Conservation (phyloP, 2,888 invertebrate species). For the Macrosiphum euphorbiae region DNA sequence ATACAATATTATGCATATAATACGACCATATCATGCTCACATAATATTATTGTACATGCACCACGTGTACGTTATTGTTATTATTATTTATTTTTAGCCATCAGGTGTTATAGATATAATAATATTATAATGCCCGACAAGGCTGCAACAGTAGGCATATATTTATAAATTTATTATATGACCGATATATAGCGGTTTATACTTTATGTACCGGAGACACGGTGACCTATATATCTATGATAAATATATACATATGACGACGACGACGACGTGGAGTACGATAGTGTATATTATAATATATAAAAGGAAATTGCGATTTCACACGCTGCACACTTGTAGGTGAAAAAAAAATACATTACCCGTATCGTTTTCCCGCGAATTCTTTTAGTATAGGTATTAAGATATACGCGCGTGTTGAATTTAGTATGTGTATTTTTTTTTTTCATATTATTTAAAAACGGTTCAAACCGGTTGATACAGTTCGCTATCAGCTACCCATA, state of each 20-base stretch:
- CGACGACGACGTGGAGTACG: not conserved
- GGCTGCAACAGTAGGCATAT: not conserved
- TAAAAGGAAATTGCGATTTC: constrained; percentile 31
- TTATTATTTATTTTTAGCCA: not conserved
- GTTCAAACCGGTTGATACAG: constrained; percentile 7
- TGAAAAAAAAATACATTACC: constrained; percentile 12
- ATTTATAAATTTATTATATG: not conserved
- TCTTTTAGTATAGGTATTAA: not conserved
- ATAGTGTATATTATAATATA: constrained; percentile 3
- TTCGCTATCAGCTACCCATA: not conserved
- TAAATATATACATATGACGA: not conserved
- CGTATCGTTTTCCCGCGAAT: constrained; percentile 27
- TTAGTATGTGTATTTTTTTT: not conserved
- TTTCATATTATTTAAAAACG: not conserved
- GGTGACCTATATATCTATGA: constrained; percentile 34
- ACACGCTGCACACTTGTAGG: constrained; percentile 32
- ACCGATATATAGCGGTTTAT: not conserved
- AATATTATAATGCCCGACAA: not conserved
- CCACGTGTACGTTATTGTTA: not conserved
- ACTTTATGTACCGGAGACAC: constrained; percentile 22
- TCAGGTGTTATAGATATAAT: not conserved
- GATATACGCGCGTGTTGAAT: not conserved
- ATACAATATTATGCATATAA: not conserved
- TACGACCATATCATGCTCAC: not conserved
- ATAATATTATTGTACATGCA: not conserved